A percentile compares a stretch with the other conserved stretches of the same genome.
These are phyloP conservation scores for Actinostola sp. DNA, from an alignment of 92 coral and sea anemone species.

Conservation along the genomic window DNA sequence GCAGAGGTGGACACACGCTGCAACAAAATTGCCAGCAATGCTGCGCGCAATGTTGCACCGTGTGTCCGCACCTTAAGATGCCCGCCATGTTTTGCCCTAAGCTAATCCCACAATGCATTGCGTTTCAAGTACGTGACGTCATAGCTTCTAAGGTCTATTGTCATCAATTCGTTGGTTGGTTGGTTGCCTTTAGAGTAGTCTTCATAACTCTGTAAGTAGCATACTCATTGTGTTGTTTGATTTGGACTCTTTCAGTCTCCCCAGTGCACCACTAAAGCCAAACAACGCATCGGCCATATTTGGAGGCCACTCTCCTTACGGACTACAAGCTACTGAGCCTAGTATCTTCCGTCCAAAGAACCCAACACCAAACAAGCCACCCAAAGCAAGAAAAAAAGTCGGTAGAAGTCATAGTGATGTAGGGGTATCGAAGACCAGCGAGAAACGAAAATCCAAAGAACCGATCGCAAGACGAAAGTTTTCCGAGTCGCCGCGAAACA, in stretches of 20 bases:
- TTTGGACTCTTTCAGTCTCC: conserved; percentile 61
- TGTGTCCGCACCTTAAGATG: no score
- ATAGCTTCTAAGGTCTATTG: no score
- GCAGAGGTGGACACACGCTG: no score
- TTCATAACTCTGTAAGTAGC: background rate
- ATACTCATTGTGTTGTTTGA: background rate
- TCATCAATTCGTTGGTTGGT: background rate
- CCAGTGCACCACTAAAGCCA: conserved; percentile 66
- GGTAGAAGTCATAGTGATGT: conserved; percentile 85
- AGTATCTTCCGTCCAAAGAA: conserved; percentile 63
- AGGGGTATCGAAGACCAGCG: conserved; percentile 61
- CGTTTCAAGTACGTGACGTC: no score
- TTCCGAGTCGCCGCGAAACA: conserved; percentile 50
- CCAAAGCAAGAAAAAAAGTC: conserved; percentile 57
- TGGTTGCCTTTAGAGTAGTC: no score
- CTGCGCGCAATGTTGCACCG: no score
- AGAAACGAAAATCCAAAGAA: conserved; percentile 73
- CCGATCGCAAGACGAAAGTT: conserved; percentile 39
- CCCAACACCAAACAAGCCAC: conserved; percentile 34
- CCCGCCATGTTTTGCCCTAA: no score
- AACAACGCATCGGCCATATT: conserved; percentile 92
- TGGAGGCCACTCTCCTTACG: conserved; percentile 85
- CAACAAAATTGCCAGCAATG: no score
- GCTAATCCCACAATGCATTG: no score
- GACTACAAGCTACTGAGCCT: conserved; percentile 68